A percentile compares a stretch with the other conserved stretches of the same genome.
Conservation (phyloP, 1,140 invertebrate genomes). For the Microplitis demolitor region DNA sequence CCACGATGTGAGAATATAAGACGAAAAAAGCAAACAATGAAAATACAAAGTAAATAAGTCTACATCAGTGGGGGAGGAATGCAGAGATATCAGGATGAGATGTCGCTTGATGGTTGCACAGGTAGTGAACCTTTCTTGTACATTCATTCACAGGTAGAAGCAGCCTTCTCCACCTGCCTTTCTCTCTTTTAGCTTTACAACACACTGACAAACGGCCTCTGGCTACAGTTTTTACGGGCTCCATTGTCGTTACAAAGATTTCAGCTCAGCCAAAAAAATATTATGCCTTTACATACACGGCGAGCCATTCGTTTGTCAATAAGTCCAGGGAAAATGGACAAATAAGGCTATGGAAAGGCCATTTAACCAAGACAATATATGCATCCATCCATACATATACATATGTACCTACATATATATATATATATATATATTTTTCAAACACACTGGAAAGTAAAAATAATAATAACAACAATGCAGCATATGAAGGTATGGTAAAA, state of each 20-base stretch:
- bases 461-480: too few relatives aligned
- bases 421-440: too few relatives aligned
- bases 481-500: too few relatives aligned
- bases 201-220: neutral
- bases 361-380: too few relatives aligned
- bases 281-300: too few relatives aligned
- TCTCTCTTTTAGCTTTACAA: neutral
- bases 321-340: neutral
- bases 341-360: too few relatives aligned
- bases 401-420: too few relatives aligned
- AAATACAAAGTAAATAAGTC: neutral
- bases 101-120: neutral
- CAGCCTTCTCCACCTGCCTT: neutral
- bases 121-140: neutral
- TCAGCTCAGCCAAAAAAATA: too few relatives aligned
- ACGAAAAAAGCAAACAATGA: neutral
- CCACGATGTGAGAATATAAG: neutral
- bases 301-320: neutral
- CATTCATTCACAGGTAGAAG: constrained; percentile 7
- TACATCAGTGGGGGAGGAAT: neutral
- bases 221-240: neutral
- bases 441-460: too few relatives aligned
- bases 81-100: constrained; percentile 1
- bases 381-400: too few relatives aligned
- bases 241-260: neutral